These are phyloP conservation scores for Platyscapa corneri DNA, from an alignment of 1,140 invertebrate species.

Conservation along the genomic window DNA sequence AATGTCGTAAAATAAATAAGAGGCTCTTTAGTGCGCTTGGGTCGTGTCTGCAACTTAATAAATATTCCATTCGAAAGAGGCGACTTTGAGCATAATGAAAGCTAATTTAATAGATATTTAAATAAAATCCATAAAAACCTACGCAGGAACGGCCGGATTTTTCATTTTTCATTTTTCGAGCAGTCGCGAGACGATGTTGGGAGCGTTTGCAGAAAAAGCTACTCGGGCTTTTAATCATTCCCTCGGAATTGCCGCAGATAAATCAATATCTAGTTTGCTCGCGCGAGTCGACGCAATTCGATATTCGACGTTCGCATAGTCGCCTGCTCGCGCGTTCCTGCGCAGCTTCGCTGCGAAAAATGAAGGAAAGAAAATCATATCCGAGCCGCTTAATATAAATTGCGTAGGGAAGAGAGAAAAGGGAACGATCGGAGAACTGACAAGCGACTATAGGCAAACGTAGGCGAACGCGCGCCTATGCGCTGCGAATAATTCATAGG, in stretches of 20 bases:
- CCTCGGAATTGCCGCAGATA: background rate
- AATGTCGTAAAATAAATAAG: too few species aligned
- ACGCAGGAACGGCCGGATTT: too few species aligned
- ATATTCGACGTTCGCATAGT: too few species aligned
- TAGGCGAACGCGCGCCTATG: constrained; percentile 60
- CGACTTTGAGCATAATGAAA: too few species aligned
- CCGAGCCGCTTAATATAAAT: background rate
- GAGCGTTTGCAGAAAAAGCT: too few species aligned
- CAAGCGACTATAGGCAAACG: constrained; percentile 61
- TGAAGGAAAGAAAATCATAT: background rate
- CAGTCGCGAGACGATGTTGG: too few species aligned
- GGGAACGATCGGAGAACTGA: background rate
- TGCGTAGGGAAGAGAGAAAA: too few species aligned
- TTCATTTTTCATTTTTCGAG: too few species aligned
- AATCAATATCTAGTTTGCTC: constrained; percentile 16
- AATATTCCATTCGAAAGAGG: too few species aligned
- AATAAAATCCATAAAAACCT: background rate
- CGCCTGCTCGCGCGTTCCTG: background rate
- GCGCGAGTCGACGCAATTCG: too few species aligned
- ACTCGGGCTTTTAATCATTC: background rate
- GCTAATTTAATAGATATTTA: background rate
- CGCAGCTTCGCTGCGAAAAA: background rate
- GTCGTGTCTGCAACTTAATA: too few species aligned
- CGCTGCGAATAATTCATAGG: constrained; percentile 33
- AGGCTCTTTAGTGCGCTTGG: too few species aligned